These are phyloP conservation scores for Epinotia bilunana DNA, from an alignment of 2,888 invertebrate genomes.

Conservation along the genomic window DNA sequence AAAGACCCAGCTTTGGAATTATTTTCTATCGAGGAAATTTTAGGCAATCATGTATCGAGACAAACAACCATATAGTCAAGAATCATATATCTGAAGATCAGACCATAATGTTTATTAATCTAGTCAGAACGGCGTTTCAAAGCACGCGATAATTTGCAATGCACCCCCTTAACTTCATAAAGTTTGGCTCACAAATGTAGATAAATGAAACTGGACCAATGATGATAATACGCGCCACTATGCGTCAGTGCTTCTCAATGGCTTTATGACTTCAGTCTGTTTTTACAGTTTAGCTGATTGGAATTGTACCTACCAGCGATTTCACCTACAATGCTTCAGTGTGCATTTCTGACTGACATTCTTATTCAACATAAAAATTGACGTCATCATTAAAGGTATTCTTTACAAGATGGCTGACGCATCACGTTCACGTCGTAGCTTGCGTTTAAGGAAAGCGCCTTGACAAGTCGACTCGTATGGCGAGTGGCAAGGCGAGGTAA, in stretches of 20 bases:
- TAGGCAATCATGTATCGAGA: no score
- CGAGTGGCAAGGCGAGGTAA: constrained; percentile 34
- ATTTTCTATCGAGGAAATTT: no score
- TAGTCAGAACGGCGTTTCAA: no score
- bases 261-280: background rate
- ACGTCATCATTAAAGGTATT: constrained; percentile 12
- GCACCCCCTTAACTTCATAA: background rate
- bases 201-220: background rate
- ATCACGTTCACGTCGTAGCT: constrained; percentile 10
- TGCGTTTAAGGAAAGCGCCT: constrained; percentile 27
- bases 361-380: background rate
- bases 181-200: background rate
- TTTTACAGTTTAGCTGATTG: background rate
- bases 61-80: no score
- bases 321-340: constrained; percentile 10
- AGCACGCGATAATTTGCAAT: no score
- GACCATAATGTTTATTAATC: no score
- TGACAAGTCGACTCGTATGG: constrained; percentile 11
- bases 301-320: background rate
- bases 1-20: no score
- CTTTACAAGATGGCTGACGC: constrained; percentile 5
- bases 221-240: background rate
- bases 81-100: no score
- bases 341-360: constrained; percentile 2
- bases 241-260: constrained; percentile 1